Base-by-base conservation (phyloP, 2,113 vertebrate species). In the Triplophysa rosa region DNA sequence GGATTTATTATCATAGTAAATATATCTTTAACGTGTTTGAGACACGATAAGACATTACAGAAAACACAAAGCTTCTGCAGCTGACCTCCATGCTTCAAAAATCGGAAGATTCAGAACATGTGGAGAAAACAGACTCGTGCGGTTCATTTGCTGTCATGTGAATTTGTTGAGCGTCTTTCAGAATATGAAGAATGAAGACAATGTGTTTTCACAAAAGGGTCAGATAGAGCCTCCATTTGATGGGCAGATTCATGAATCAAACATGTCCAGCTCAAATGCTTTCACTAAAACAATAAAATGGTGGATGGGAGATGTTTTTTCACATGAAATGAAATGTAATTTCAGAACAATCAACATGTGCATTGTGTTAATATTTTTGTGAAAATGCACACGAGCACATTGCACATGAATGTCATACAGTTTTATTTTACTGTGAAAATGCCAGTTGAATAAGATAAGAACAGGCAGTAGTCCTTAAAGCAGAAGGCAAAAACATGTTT, bases 31-130 rank as follows among this genome's bases (percentile, higher is more conserved):
- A 42, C 4, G 40, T 59, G 19, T 10, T n/a, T 23, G 33, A 14
- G n/a, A n/a, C n/a, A n/a, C n/a, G 52, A 72, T 72, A 29, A 37
- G n/a, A 54, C n/a, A 42, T n/a, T 42, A 33, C 3, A 10, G 37
- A 29, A 58, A 59, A 59, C 54, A 59, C 58, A 26, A 72, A 56
- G 29, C 45, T 16, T 19, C 68, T 3, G 8, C 3, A 74, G 58
- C 71, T 82, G 79, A 83, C 80, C 71, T 68, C 62, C 42, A 40
- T 66, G 40, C 56, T 37, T 65, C 63, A 68, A 8, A 68, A 63
- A 63, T 8, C 33, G 7, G 5, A 37, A 7, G 0, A 33, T 33
- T 66, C 63, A 33, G 33, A 80, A 80, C 47, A 13, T 1, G 14
- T 14, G 29, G 29, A 29, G 29, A 29, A 54, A 58, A 12, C 45